phyloP scores from a whole-genome alignment of 1,140 invertebrate genomes.

The Cotesia chilonis region DNA sequence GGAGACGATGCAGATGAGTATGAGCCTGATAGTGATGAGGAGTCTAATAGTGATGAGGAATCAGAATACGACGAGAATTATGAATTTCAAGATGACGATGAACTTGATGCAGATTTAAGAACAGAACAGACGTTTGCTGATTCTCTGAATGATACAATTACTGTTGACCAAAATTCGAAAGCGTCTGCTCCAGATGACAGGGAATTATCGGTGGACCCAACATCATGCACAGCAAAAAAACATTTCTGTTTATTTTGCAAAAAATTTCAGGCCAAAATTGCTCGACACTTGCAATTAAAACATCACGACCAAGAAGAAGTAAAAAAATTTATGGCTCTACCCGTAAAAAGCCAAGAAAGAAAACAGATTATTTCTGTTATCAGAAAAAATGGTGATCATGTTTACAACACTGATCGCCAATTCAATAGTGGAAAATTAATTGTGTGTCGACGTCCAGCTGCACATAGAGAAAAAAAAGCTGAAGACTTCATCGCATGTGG shows the following conservation, averaged over 20 bases:
- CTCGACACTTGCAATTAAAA: constrained; percentile 37
- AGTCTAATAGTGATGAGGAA: no score
- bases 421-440: constrained; percentile 39
- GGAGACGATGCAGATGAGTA: no score
- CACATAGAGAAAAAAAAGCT: background rate
- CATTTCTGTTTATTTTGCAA: constrained; percentile 43
- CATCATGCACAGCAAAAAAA: constrained; percentile 30
- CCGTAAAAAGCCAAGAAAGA: constrained; percentile 19
- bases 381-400: constrained; percentile 37
- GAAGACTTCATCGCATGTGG: constrained; percentile 27
- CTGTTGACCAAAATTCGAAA: no score
- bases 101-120: no score
- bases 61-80: no score
- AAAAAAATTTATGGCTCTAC: constrained; percentile 32
- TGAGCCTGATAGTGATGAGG: no score
- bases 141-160: no score
- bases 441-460: constrained; percentile 41
- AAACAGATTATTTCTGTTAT: constrained; percentile 31
- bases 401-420: constrained; percentile 35
- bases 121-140: no score
- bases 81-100: no score
- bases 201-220: no score
- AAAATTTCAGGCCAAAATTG: constrained; percentile 37
- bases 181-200: no score
- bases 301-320: constrained; percentile 39